A percentile compares a stretch with the other conserved stretches of the same genome.
These are phyloP conservation scores for Nycticebus coucang DNA, from an alignment of 2,113 vertebrate genomes.

Conservation along the genomic window DNA sequence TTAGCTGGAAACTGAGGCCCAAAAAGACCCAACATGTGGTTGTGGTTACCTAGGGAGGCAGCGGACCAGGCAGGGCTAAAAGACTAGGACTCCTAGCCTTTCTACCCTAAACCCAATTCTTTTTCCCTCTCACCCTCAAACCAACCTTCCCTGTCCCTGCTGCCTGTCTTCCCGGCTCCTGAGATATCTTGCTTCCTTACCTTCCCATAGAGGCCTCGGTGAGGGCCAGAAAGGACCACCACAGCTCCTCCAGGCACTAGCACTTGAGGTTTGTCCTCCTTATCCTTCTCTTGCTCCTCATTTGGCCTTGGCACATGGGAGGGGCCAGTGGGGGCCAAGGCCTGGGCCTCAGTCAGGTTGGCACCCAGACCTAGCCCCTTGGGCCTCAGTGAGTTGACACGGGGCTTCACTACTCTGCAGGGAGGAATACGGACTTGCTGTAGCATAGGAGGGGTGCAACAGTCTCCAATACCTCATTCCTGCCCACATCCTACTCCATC, in stretches of 20 bases:
- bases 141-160: background rate
- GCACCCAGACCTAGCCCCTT: slow-evolving; percentile 92
- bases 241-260: slow-evolving; percentile 88
- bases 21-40: background rate
- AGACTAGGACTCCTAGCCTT: slow-evolving; percentile 27
- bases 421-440: background rate
- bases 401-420: slow-evolving; percentile 90
- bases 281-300: slow-evolving; percentile 62
- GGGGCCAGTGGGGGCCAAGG: slow-evolving; percentile 82
- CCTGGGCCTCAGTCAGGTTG: slow-evolving; percentile 86
- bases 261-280: slow-evolving; percentile 85
- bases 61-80: background rate
- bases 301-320: slow-evolving; percentile 71
- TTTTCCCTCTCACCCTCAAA: background rate
- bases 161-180: background rate
- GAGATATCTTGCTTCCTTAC: slow-evolving; percentile 77
- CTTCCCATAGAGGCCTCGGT: slow-evolving; percentile 92
- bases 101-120: slow-evolving; percentile 13
- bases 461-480: background rate
- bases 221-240: slow-evolving; percentile 87
- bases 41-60: background rate
- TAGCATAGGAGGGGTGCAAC: background rate
- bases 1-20: background rate
- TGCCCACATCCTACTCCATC: background rate
- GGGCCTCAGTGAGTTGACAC: slow-evolving; percentile 89